Evolutionary conservation across 2,888 invertebrate genomes (phyloP).

Genomic region (Drosophila testacea): DNA sequence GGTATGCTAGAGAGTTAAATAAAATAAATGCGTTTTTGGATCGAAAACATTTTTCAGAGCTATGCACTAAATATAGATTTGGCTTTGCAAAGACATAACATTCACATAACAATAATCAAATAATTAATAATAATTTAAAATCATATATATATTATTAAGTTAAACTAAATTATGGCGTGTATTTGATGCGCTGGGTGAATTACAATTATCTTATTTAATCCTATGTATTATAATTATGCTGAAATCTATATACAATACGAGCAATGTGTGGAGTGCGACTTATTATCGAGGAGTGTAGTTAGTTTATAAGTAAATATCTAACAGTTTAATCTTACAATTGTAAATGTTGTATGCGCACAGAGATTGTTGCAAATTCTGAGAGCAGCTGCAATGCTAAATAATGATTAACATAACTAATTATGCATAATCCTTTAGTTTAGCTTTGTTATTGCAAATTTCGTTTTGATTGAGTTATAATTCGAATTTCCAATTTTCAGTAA

Average conservation of each 20-base stretch:
- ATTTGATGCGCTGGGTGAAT: slow-evolving; percentile 51
- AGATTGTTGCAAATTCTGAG: slow-evolving; percentile 50
- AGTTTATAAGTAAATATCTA: slow-evolving; percentile 28
- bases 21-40: slow-evolving; percentile 74
- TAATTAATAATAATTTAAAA: slow-evolving; percentile 18
- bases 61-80: slow-evolving; percentile 67
- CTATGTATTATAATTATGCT: slow-evolving; percentile 12
- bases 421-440: slow-evolving; percentile 10
- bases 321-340: slow-evolving; percentile 24
- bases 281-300: slow-evolving; percentile 43
- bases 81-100: slow-evolving; percentile 70
- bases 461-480: slow-evolving; percentile 45
- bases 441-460: slow-evolving; percentile 14
- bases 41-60: slow-evolving; percentile 54
- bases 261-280: slow-evolving; percentile 29
- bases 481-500: slow-evolving; percentile 46
- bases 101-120: slow-evolving; percentile 40
- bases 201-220: slow-evolving; percentile 26
- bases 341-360: slow-evolving; percentile 37
- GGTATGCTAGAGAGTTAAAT: slow-evolving; percentile 43
- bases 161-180: slow-evolving; percentile 70
- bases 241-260: slow-evolving; percentile 64
- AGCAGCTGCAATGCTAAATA: slow-evolving; percentile 26
- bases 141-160: slow-evolving; percentile 19
- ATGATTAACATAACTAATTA: slow-evolving; percentile 1